Evolutionary conservation across 2,888 invertebrate species (phyloP), one percentile per base, ranked within the genome.

Genomic region (Scaptomyza reducta): DNA sequence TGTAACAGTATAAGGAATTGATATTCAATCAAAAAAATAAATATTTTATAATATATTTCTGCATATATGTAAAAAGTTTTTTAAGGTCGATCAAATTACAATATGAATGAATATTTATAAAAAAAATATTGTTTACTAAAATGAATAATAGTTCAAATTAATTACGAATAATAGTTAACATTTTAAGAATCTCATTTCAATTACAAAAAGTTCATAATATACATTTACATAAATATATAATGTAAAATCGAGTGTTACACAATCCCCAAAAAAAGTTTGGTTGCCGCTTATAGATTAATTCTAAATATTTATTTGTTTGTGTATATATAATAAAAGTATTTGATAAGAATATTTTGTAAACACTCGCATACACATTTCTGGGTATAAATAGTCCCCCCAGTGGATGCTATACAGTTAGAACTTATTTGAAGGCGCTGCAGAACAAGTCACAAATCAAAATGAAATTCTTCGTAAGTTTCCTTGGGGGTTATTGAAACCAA

Each of bases 391-490:
- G 66, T 7, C 29, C 10, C 11, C 29, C 0, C 40, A 11, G 1
- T 25, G 3, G 25, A 1, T 31, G 13, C 10, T 33, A 16, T 6
- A 25, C 7, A 70, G 51, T 70, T 73, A 85, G 73, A 76, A 69
- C 29, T 47, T 49, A 44, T 50, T 73, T 66, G 35, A 50, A 68
- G 64, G 49, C 51, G 50, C 56, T 50, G 31, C 29, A 61, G 57
- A 14, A 7, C 44, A 53, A 66, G 6, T 31, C 57, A 61, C n/a
- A 55, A 58, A 60, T 18, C 46, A 85, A 75, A 47, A 82, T 82
- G 82, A 86, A 86, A 76, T 70, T 86, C 53, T 59, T 86, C 38
- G 86, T 86, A 68, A 86, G 86, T 76, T 1, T 9, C 6, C 7
- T 3, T 0, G 2, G 18, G 7, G 13, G 5, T 42, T 2, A 6